These are phyloP conservation scores for Dendrolimus houi DNA, from an alignment of 2,888 invertebrate species.

Conservation along the genomic window DNA sequence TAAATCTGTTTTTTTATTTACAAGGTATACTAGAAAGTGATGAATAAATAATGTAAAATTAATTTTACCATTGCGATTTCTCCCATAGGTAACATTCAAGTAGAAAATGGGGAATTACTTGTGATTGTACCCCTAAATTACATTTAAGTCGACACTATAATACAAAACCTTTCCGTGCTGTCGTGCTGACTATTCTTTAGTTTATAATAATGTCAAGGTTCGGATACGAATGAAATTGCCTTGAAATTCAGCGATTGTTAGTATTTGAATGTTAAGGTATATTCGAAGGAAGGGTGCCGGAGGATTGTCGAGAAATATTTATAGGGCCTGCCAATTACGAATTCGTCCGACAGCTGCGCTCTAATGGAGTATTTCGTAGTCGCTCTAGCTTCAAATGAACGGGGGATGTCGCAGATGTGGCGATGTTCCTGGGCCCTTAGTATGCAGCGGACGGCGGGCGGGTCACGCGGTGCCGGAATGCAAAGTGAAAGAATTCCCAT, in stretches of 20 bases:
- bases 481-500: neutral
- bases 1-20: too few relatives aligned
- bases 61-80: too few relatives aligned
- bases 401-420: conserved; percentile 56
- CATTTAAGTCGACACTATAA: too few relatives aligned
- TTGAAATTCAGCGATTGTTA: conserved; percentile 16
- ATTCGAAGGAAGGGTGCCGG: conserved; percentile 17
- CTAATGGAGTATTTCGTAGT: conserved; percentile 63
- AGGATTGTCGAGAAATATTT: conserved; percentile 40
- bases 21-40: too few relatives aligned
- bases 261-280: conserved; percentile 14
- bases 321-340: conserved; percentile 52
- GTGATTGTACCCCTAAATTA: too few relatives aligned
- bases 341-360: conserved; percentile 56
- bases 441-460: conserved; percentile 9
- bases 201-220: neutral
- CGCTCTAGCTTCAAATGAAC: conserved; percentile 65
- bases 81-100: too few relatives aligned
- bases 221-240: neutral
- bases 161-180: too few relatives aligned
- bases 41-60: too few relatives aligned
- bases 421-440: conserved; percentile 17
- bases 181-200: too few relatives aligned
- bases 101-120: too few relatives aligned
- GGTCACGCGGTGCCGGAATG: neutral